phyloP scores from a whole-genome alignment of 2,113 vertebrate species.

The Xenopus laevis region DNA sequence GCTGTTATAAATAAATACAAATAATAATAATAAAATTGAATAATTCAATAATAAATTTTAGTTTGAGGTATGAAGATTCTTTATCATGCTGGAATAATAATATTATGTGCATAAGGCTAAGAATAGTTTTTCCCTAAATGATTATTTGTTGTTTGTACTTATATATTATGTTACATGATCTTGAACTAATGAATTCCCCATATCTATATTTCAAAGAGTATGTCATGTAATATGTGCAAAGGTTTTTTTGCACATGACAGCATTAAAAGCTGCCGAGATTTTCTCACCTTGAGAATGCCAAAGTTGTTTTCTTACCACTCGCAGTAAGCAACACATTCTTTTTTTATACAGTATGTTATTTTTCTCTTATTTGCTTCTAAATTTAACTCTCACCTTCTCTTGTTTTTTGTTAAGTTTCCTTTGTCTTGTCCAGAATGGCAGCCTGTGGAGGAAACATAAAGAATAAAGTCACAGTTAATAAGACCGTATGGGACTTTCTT shows the following conservation, averaged over 20 bases:
- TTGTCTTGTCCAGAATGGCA: slow-evolving; percentile 70
- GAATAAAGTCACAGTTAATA: slow-evolving; percentile 86
- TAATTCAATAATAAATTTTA: too few species aligned
- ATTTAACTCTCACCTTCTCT: slow-evolving; percentile 4
- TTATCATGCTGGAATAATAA: too few species aligned
- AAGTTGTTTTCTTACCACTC: not conserved
- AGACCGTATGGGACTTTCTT: slow-evolving; percentile 90
- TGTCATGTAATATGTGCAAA: not conserved
- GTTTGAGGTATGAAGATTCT: too few species aligned
- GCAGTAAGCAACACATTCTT: not conserved
- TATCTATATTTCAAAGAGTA: not conserved
- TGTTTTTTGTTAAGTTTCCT: slow-evolving; percentile 58
- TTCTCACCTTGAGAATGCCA: not conserved
- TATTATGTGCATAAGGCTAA: too few species aligned
- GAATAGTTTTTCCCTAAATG: too few species aligned
- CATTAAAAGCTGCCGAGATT: not conserved
- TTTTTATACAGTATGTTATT: not conserved
- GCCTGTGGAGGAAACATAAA: slow-evolving; percentile 77
- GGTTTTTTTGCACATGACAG: not conserved
- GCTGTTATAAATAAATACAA: too few species aligned
- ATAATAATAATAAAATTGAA: too few species aligned
- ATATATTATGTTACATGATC: too few species aligned
- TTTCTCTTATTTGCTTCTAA: not conserved
- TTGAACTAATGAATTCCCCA: not conserved
- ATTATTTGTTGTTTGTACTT: too few species aligned